These are phyloP conservation scores for Eupsilia transversa DNA, from an alignment of 2,888 invertebrate genomes.

Conservation along the genomic window DNA sequence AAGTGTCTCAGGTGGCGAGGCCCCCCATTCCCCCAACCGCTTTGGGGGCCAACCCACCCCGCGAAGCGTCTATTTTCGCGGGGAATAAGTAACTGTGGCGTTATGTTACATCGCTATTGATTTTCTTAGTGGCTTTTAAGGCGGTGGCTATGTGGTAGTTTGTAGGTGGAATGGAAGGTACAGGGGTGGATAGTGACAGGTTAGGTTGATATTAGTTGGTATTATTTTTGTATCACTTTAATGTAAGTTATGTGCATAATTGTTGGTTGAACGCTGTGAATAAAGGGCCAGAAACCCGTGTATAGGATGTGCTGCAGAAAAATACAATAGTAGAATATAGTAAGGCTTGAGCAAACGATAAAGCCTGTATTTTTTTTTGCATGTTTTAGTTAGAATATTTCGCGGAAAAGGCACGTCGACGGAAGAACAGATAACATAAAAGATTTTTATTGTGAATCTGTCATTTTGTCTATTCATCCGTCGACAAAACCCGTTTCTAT, in stretches of 20 bases:
- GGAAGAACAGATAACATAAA: too few species aligned
- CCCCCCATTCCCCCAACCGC: constrained; percentile 43
- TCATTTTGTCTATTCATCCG: too few species aligned
- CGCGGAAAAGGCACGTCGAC: not conserved
- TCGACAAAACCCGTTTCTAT: too few species aligned
- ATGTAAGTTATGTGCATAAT: not conserved
- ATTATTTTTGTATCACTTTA: not conserved
- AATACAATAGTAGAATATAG: not conserved
- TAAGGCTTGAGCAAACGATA: not conserved
- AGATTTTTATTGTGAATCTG: too few species aligned
- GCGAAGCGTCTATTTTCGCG: constrained; percentile 79
- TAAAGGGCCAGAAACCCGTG: too few species aligned
- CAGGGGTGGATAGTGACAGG: not conserved
- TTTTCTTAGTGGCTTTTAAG: constrained; percentile 67
- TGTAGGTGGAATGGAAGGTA: not conserved
- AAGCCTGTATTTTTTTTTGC: not conserved
- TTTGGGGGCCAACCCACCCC: constrained; percentile 57
- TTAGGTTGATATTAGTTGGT: not conserved
- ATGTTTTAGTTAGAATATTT: too few species aligned
- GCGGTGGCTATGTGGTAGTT: constrained; percentile 26
- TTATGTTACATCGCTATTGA: constrained; percentile 67
- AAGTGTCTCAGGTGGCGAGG: constrained; percentile 79
- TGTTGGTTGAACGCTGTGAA: too few species aligned
- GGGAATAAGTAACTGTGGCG: constrained; percentile 76
- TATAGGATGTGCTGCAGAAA: not conserved